phyloP scores from a whole-genome alignment of 1,140 invertebrate genomes.

The Drosophila nigromelanica region DNA sequence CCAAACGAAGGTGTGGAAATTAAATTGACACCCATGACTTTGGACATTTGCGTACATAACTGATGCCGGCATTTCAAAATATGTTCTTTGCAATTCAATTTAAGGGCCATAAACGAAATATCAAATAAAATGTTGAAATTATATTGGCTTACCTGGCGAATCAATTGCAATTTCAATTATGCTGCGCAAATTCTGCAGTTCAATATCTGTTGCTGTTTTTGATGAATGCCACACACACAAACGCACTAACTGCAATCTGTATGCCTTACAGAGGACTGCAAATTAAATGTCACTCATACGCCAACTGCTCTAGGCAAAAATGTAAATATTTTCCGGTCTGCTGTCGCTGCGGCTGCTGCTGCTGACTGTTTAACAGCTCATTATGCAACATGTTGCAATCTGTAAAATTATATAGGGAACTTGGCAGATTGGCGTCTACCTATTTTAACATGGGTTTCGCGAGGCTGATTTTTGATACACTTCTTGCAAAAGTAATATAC shows the following conservation, averaged over 20 bases:
- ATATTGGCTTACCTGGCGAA: background rate
- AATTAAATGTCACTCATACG: conserved; percentile 81
- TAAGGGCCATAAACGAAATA: background rate
- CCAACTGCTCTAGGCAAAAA: conserved; percentile 59
- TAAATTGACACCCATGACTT: conserved; percentile 3
- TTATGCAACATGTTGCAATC: conserved; percentile 77
- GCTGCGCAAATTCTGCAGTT: conserved; percentile 8
- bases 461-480: conserved; percentile 12
- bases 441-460: conserved; percentile 51
- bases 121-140: background rate
- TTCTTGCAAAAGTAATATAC: too few relatives aligned
- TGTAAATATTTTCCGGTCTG: conserved; percentile 13
- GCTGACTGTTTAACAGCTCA: conserved; percentile 61
- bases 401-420: background rate
- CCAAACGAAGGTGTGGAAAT: conserved; percentile 11
- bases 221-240: background rate
- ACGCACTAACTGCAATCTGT: conserved; percentile 9
- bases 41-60: background rate
- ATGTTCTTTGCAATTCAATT: background rate
- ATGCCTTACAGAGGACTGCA: conserved; percentile 52
- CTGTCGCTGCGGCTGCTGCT: conserved; percentile 1
- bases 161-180: conserved; percentile 7
- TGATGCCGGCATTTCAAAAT: background rate
- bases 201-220: conserved; percentile 3
- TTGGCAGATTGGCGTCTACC: conserved; percentile 2